A percentile compares a stretch with the other conserved stretches of the same genome.
phyloP scores from a whole-genome alignment of 1,140 invertebrate species.

The Whitmania pigra region DNA sequence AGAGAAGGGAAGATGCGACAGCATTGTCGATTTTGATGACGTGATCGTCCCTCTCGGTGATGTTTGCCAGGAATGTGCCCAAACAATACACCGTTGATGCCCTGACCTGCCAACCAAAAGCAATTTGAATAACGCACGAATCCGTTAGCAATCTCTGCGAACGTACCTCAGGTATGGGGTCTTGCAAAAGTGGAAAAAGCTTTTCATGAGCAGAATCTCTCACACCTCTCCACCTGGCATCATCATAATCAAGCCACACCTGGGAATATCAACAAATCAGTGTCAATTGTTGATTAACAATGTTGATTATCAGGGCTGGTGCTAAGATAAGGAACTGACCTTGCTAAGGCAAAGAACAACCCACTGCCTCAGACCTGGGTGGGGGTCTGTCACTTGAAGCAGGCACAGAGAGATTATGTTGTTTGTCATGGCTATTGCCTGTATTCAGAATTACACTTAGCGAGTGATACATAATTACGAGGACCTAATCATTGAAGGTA shows the following conservation, averaged over 20 bases:
- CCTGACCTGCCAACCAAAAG: conserved; percentile 52
- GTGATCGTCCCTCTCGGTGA: conserved; percentile 69
- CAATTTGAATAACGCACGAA: not conserved
- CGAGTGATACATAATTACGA: too few relatives aligned
- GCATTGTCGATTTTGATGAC: conserved; percentile 82
- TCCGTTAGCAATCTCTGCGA: not conserved
- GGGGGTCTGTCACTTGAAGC: conserved; percentile 48
- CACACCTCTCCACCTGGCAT: conserved; percentile 85
- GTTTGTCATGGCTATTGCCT: conserved; percentile 67
- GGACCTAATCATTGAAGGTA: too few relatives aligned
- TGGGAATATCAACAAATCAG: conserved; percentile 36
- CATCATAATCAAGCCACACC: conserved; percentile 82
- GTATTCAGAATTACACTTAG: conserved; percentile 6
- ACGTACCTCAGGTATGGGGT: conserved; percentile 67
- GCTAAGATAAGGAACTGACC: conserved; percentile 26
- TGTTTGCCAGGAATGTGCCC: conserved; percentile 72
- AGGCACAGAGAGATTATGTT: conserved; percentile 76
- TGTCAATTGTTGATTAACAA: not conserved
- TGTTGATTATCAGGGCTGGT: too few relatives aligned
- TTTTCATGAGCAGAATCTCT: conserved; percentile 91
- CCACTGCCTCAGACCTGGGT: conserved; percentile 70
- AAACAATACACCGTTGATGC: conserved; percentile 79
- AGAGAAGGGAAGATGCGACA: conserved; percentile 70
- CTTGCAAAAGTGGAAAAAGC: conserved; percentile 62
- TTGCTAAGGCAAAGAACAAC: conserved; percentile 75